phyloP scores from a whole-genome alignment of 2,888 invertebrate genomes.

The Drosophila pseudotalamancana region DNA sequence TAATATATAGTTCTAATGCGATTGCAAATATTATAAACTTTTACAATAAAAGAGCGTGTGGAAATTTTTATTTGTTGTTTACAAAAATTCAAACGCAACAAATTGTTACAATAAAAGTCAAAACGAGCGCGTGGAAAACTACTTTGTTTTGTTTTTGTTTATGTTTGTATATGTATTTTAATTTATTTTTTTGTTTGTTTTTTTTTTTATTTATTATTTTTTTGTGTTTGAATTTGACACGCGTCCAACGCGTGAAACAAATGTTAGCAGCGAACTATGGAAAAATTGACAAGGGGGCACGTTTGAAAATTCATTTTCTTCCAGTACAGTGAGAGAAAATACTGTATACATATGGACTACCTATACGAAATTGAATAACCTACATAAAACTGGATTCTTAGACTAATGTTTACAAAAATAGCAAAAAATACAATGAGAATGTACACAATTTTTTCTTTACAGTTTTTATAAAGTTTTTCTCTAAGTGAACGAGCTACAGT shows the following conservation, averaged over 20 bases:
- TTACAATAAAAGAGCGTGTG: slow-evolving; percentile 51
- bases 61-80: slow-evolving; percentile 52
- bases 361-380: not conserved
- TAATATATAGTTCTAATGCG: slow-evolving; percentile 34
- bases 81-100: slow-evolving; percentile 19
- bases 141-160: slow-evolving; percentile 11
- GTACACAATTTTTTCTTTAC: not conserved
- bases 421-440: too few relatives aligned
- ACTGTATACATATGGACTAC: not conserved
- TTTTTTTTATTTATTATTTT: slow-evolving; percentile 1
- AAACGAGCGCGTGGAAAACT: slow-evolving; percentile 45
- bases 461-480: not conserved
- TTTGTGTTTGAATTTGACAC: slow-evolving; percentile 30
- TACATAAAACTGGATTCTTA: too few relatives aligned
- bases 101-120: slow-evolving; percentile 34
- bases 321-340: not conserved
- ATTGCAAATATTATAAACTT: slow-evolving; percentile 43
- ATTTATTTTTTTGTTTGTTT: not conserved
- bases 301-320: slow-evolving; percentile 1
- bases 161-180: not conserved
- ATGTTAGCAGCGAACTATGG: not conserved
- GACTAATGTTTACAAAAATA: too few relatives aligned
- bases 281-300: not conserved
- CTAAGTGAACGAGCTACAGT: slow-evolving; percentile 5
- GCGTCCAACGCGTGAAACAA: slow-evolving; percentile 26